A percentile compares a stretch with the other conserved stretches of the same genome.
These are phyloP conservation scores for Vesta saturnalis DNA, from an alignment of 2,888 invertebrate species.

Conservation along the genomic window DNA sequence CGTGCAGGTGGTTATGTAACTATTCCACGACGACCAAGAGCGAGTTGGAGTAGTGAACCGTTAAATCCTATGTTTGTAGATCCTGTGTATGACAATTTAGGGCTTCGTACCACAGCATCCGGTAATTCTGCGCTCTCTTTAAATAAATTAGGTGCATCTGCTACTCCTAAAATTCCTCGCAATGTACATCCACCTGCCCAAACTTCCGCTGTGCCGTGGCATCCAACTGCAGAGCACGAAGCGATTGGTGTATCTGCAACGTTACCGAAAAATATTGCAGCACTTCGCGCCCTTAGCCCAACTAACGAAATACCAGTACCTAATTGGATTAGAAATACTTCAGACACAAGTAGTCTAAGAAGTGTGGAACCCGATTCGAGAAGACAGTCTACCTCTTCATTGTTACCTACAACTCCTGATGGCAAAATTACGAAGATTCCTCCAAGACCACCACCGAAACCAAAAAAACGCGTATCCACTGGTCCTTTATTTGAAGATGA, in stretches of 20 bases:
- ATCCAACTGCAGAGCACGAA: constrained; percentile 66
- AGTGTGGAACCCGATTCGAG: constrained; percentile 62
- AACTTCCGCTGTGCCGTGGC: constrained; percentile 60
- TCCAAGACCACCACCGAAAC: constrained; percentile 85
- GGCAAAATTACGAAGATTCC: constrained; percentile 71
- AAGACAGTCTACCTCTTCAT: constrained; percentile 54
- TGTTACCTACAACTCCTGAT: constrained; percentile 39
- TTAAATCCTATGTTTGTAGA: constrained; percentile 70
- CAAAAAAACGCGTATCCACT: constrained; percentile 78
- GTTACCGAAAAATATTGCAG: constrained; percentile 54
- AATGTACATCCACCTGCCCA: constrained; percentile 65
- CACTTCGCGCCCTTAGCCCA: constrained; percentile 61
- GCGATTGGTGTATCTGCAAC: constrained; percentile 63
- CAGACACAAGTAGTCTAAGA: constrained; percentile 46
- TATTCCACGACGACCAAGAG: constrained; percentile 83
- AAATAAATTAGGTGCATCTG: constrained; percentile 73
- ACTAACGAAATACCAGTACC: constrained; percentile 65
- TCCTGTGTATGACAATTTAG: constrained; percentile 88
- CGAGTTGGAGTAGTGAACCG: constrained; percentile 81
- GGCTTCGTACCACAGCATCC: constrained; percentile 84
- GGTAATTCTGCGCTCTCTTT: constrained; percentile 84
- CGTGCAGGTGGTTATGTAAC: constrained; percentile 84
- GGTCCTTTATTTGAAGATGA: constrained; percentile 88
- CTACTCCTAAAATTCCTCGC: constrained; percentile 63
- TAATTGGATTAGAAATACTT: constrained; percentile 37